These are phyloP conservation scores for Hyaena hyaena DNA, from an alignment of 2,113 vertebrate genomes.

Conservation along the genomic window DNA sequence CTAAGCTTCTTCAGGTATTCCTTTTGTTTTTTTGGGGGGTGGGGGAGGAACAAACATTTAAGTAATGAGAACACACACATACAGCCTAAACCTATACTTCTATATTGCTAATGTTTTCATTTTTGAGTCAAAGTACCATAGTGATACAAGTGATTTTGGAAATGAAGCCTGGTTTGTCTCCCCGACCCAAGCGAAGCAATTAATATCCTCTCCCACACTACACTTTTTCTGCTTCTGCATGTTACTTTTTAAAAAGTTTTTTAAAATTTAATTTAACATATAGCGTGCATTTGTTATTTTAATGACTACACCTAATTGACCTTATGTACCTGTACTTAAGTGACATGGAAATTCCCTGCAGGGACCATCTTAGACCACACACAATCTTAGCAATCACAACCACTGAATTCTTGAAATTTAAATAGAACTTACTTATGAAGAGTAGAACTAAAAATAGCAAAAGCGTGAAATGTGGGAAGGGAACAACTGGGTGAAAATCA, in stretches of 20 bases:
- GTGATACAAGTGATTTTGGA: background rate
- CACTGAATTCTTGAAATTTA: background rate
- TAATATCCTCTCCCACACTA: background rate
- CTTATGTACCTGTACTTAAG: constrained; percentile 34
- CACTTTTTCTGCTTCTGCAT: background rate
- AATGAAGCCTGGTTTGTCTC: background rate
- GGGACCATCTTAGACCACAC: background rate
- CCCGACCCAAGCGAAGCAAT: background rate
- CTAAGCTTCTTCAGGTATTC: background rate
- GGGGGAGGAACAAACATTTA: background rate
- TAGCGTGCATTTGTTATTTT: constrained; percentile 10
- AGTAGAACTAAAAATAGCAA: background rate
- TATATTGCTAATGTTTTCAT: background rate
- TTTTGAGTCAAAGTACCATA: background rate
- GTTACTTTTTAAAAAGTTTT: too few species aligned
- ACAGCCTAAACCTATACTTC: background rate
- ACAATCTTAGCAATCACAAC: constrained; percentile 16
- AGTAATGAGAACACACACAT: background rate
- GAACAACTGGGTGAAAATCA: background rate
- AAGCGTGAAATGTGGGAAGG: background rate
- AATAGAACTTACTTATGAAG: background rate
- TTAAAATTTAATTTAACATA: too few species aligned
- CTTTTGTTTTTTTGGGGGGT: background rate
- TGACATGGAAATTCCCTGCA: constrained; percentile 17
- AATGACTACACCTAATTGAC: background rate